Evolutionary conservation across 2,888 invertebrate genomes (phyloP), one percentile per base, ranked within the genome.

Genomic region (Aleiodes testaceus): DNA sequence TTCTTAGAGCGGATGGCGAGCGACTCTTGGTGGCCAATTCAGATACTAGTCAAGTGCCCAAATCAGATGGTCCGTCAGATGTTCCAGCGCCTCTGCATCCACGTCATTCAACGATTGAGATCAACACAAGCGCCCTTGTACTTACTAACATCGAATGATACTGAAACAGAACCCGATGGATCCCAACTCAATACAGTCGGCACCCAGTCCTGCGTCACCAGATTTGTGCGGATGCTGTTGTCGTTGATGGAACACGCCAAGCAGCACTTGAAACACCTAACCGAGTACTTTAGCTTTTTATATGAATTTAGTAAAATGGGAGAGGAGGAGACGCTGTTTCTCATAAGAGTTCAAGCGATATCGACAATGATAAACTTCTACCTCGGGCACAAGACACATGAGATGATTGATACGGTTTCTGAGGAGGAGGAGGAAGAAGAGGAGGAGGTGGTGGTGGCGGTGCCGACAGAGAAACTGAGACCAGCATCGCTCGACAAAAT

Each of bases 51-150:
- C 85, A 97, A 97, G 88, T 98, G 98, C 88, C 97, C 97, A 42
- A 97, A 97, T 90, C 97, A 97, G 88, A 97, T 97, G 93, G 97
- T 97, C 72, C 91, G 97, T 78, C 97, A 97, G 89, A 97, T 98
- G 96, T 97, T 97, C 89, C 97, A 97, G 88, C 91, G 97, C 82
- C 91, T 98, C 80, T 95, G 97, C 84, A 95, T 97, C 87, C 97
- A 97, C 87, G 97, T 97, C 75, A 96, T 98, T 88, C 95, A 95
- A 87, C 92, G 96, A 85, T 89, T 97, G 78, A 89, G 92, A 86
- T 89, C 91, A 87, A 90, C 91, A 84, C 93, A 93, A 87, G 90
- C 91, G 80, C 89, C 91, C 74, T 87, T 92, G 76, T 93, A 93
- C 88, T 89, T 92, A 49, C 91, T 90, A 82, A 82, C 81, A 0